Evolutionary conservation across 2,888 invertebrate genomes (phyloP), one percentile per base, ranked within the genome.

Genomic region (Psococerastis gibbosa): DNA sequence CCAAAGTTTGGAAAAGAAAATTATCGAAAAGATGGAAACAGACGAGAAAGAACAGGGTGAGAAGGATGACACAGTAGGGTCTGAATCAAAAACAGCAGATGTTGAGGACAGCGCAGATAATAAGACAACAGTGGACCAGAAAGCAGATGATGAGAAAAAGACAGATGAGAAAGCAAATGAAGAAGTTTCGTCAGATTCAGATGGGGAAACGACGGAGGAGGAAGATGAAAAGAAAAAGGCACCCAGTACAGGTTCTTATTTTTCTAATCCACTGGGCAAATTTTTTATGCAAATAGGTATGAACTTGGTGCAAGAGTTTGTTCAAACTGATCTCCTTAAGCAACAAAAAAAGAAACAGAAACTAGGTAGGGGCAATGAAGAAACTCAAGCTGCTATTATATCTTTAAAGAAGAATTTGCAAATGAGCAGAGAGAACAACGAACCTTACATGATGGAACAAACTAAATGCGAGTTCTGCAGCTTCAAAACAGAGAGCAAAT

Each of bases 251-350:
- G 33, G 33, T 15, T 42, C 76, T 49, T 89, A 84, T 58, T 89
- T 89, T 59, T 83, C 84, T 50, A 77, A 81, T 59, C 79, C 88
- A 1, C 64, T 89, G 43, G 89, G 92, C 5, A 84, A 84, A 59
- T 87, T 92, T 60, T 82, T 92, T 56, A 80, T 83, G 62, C 84
- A 87, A 56, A 83, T 94, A 52, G 94, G 94, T 22, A 71, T 83
- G 46, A 87, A 83, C 58, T 69, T 89, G 49, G 91, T 89, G 2
- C 87, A 89, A 60, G 91, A 94, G 59, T 82, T 77, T 60, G 92
- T 94, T 16, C 92, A 94, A 65, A 75, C 77, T n/a, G 94, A 94
- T 65, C 65, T 92, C 46, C 66, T 92, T 44, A 77, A 81, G 51
- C 78, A 85, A 55, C 88, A 91, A 58, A 82, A 81, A 57, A 71